Evolutionary conservation across 92 coral and sea anemone species (phyloP).

Genomic region (Actinernus sp.): DNA sequence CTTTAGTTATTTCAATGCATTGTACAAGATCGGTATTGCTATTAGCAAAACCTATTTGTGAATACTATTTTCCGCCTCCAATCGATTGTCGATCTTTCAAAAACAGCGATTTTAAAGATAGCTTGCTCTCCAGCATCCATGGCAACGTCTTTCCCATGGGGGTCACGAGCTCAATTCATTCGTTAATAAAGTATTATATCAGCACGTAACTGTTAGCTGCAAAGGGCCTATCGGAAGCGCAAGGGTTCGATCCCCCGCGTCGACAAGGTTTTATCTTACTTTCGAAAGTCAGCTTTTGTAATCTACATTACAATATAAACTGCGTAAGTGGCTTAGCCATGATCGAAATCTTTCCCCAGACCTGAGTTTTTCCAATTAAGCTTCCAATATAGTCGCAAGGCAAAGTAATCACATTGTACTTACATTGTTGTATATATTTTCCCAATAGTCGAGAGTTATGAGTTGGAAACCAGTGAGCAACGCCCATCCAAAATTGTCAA

Average conservation of each 20-base stretch:
- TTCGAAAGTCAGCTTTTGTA: too few relatives aligned
- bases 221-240: too few relatives aligned
- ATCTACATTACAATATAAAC: neutral
- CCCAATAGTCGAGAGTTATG: conserved; percentile 96
- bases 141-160: too few relatives aligned
- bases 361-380: neutral
- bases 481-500: conserved; percentile 98
- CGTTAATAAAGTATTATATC: too few relatives aligned
- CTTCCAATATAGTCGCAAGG: neutral
- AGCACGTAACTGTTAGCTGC: too few relatives aligned
- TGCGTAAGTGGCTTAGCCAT: neutral
- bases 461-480: conserved; percentile 88
- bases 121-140: neutral
- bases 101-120: too few relatives aligned
- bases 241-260: conserved; percentile 1
- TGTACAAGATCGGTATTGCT: too few relatives aligned
- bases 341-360: neutral
- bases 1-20: too few relatives aligned
- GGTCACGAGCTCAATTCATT: too few relatives aligned
- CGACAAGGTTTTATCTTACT: neutral
- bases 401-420: conserved; percentile 14
- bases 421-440: conserved; percentile 92
- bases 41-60: too few relatives aligned
- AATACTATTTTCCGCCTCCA: too few relatives aligned
- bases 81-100: too few relatives aligned